Conservation (phyloP, 1,140 invertebrate genomes). For the Musca vetustissima region DNA sequence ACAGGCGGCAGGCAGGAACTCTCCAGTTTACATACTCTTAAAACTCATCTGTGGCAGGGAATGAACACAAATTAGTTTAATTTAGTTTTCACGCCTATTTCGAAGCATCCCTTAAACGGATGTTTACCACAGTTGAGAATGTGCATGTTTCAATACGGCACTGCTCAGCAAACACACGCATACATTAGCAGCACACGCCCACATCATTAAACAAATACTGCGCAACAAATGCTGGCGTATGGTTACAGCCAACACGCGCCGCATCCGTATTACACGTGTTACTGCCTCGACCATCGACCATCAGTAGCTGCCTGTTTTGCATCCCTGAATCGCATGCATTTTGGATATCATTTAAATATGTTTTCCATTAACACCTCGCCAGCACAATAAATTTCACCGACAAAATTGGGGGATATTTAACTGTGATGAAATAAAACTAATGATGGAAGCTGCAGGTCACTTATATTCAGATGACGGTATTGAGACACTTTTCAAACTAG, state of each 20-base stretch:
- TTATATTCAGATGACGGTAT: too few relatives aligned
- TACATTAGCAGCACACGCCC: constrained; percentile 25
- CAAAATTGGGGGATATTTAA: neutral
- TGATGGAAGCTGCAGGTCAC: too few relatives aligned
- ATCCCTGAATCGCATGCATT: neutral
- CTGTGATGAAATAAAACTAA: too few relatives aligned
- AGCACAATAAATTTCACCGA: constrained; percentile 1
- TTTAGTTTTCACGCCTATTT: constrained; percentile 17
- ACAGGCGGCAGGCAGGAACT: too few relatives aligned
- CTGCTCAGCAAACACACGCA: neutral
- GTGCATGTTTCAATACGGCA: neutral
- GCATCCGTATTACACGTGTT: constrained; percentile 8
- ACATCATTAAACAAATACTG: constrained; percentile 24
- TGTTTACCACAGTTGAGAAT: too few relatives aligned
- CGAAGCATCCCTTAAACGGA: constrained; percentile 8
- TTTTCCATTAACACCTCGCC: constrained; percentile 18
- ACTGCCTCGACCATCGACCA: too few relatives aligned
- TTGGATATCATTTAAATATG: constrained; percentile 21
- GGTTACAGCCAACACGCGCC: constrained; percentile 11
- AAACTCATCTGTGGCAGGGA: neutral
- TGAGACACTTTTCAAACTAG: too few relatives aligned
- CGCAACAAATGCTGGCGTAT: constrained; percentile 24
- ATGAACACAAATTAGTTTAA: constrained; percentile 14
- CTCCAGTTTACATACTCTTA: neutral
- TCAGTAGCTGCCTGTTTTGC: neutral